Base-by-base conservation (phyloP, 2,888 invertebrate species). In the Polymixis lichenea region DNA sequence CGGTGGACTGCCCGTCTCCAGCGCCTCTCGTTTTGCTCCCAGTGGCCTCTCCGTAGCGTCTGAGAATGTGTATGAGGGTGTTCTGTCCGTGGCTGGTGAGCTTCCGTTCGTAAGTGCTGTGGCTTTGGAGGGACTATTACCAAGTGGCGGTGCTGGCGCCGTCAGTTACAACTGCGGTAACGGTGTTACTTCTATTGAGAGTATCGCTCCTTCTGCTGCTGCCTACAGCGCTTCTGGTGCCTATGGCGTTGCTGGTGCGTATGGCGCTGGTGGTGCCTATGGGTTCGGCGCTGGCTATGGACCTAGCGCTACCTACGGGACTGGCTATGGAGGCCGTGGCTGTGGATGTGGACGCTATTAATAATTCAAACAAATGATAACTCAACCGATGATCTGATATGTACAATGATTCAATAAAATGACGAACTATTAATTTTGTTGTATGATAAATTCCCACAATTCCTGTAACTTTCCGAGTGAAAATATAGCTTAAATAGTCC, bases 101-200 rank as follows among this genome's bases (percentile, higher is more conserved):
- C 77, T 94, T 51, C 94, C 92, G 2, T 92, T 94, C 86, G 71
- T 92, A 13, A 91, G 92, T 19, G 88, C 93, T 28, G 93, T 92
- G 0, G 91, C 81, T 19, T 76, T 94, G 53, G 90, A 91, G 55
- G 92, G 92, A 0, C 84, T 80, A 25, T 72, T 94, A n/a, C 93
- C 92, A 2, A 91, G 91, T 53, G 88, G 80, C 46, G 94, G 94
- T 15, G 78, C 88, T 66, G 92, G 92, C 15, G 81, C 84, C 0
- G 89, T 93, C 19, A 82, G 89, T 0, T 92, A 94, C 76, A 90
- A 91, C 9, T 92, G 93, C 58, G 93, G 94, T 43, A 84, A 86
- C n/a, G 91, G 89, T 9, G 62, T 81, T 6, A 70, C 88, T 25
- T 88, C 88, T 22, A 67, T 67, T 6, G 51, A 66, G 28, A 51